Evolutionary conservation across 2,797 vertebrate genomes (phyloP), one percentile per base, ranked within the genome.

Genomic region (Spondyliosoma cantharus): DNA sequence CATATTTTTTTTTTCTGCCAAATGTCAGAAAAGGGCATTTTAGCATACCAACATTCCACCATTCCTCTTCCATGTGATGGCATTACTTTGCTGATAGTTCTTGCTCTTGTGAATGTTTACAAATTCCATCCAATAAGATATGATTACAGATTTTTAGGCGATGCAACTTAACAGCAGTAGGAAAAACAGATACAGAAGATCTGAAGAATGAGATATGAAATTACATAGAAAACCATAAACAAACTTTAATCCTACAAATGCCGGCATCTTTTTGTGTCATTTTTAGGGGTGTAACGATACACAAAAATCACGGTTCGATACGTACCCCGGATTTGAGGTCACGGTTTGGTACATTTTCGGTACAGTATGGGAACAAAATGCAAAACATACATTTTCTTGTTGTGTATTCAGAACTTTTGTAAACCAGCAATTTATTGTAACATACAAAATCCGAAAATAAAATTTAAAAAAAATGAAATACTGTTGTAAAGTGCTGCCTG

Each of bases 1-100:
- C 17, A 3, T 25, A 29, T 46, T 8, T 27, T 53, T 42, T 37
- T 16, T 14, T 0, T 20, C 13, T 43, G 22, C 3, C 3, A 60
- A 57, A 69, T 32, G 64, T 73, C 70, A 68, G 6, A 62, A 29
- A 54, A 54, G 2, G 50, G 3, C 17, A 71, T 52, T 61, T 53
- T 25, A 22, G 9, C 17, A 76, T 27, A 25, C 8, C 4, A 37
- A 62, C 61, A 65, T 3, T 15, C 14, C 20, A 50, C 16, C 1
- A 7, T 29, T 37, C 9, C 32, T 76, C n/a, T 57, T 54, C 15
- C 42, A 37, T 45, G 25, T 50, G 65, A 29, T 43, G 8, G 4
- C 5, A 15, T 9, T 20, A 57, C 45, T 62, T 32, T 56, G 20
- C n/a, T 19, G 15, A 54, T 72, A 42, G 45, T 13, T 64, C 15